phyloP scores from a whole-genome alignment of 1,140 invertebrate species.

The Pseudomyrmex dendroicus region DNA sequence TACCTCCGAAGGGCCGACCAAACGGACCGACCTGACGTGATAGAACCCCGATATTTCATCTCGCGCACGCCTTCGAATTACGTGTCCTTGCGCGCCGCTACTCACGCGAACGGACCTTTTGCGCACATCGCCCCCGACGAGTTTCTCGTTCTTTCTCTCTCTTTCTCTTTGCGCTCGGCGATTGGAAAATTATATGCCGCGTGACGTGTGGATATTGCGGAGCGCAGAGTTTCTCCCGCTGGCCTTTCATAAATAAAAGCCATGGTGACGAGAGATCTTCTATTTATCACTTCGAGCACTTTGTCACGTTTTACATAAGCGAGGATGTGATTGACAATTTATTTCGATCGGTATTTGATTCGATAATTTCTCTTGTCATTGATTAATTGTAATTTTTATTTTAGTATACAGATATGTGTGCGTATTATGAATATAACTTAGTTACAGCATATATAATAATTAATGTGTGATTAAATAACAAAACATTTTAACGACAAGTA shows the following conservation, averaged over 20 bases:
- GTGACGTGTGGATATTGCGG: conserved; percentile 45
- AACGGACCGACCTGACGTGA: conserved; percentile 60
- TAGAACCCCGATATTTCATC: conserved; percentile 66
- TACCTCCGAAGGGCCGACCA: conserved; percentile 59
- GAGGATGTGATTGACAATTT: conserved; percentile 27
- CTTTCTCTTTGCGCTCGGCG: conserved; percentile 19
- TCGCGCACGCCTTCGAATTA: conserved; percentile 58
- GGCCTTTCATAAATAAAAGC: background rate
- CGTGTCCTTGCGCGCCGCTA: conserved; percentile 54
- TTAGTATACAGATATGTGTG: too few species aligned
- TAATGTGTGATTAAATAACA: background rate
- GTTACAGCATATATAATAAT: background rate
- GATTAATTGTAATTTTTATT: too few species aligned
- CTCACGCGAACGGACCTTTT: conserved; percentile 52
- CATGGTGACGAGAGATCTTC: background rate
- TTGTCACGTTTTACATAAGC: background rate
- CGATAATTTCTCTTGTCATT: too few species aligned
- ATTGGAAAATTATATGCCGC: conserved; percentile 60
- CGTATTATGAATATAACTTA: too few species aligned
- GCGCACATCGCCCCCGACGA: background rate
- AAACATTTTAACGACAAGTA: too few species aligned
- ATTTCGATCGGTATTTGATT: conserved; percentile 21
- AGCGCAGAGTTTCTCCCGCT: conserved; percentile 21
- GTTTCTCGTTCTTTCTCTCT: background rate
- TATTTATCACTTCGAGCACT: conserved; percentile 23